Base-by-base conservation (phyloP, 2,113 vertebrate species). In the Pterocles orientalis region DNA sequence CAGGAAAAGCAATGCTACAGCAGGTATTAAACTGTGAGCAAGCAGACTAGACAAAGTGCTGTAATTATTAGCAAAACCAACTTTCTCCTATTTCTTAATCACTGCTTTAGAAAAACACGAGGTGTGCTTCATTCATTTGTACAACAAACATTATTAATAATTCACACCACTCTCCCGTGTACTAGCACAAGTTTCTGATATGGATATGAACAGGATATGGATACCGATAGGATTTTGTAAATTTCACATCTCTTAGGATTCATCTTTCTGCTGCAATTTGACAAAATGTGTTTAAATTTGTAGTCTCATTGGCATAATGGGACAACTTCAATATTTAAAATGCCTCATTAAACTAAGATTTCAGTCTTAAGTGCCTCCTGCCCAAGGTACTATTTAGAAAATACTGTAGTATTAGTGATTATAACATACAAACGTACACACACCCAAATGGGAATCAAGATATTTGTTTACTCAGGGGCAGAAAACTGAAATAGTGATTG, bases 91-190 rank as follows among this genome's bases (percentile, higher is more conserved):
- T 68, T 58, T 53, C 36, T 72, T 77, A 81, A 56, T 81, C 12
- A 18, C 10, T 47, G 6, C 28, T 43, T 72, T 23, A 73, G 45
- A 48, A 87, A 64, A 60, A n/a, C 3, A 24, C 15, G 5, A 76
- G 21, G 9, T 45, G 16, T 72, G 6, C 18, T 69, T 73, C 64
- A 31, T 66, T 76, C 9, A 12, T 41, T 50, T 64, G 16, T 60
- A 39, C n/a, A 82, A 43, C 4, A 50, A 66, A 48, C 9, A 12
- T 47, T 12, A 28, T 34, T 15, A 56, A 8, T n/a, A 66, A 53
- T n/a, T 91, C 3, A 1, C 2, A 2, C 50, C 25, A 36, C 8
- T 61, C 28, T 56, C 78, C 33, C 4, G 0, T 20, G 9, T 29
- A n/a, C 14, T 39, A 43, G 53, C 8, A 36, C 3, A 79, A 50